A percentile compares a stretch with the other conserved stretches of the same genome.
Conservation (phyloP, 2,113 vertebrate genomes). For the Epinephelus cyanopodus region DNA sequence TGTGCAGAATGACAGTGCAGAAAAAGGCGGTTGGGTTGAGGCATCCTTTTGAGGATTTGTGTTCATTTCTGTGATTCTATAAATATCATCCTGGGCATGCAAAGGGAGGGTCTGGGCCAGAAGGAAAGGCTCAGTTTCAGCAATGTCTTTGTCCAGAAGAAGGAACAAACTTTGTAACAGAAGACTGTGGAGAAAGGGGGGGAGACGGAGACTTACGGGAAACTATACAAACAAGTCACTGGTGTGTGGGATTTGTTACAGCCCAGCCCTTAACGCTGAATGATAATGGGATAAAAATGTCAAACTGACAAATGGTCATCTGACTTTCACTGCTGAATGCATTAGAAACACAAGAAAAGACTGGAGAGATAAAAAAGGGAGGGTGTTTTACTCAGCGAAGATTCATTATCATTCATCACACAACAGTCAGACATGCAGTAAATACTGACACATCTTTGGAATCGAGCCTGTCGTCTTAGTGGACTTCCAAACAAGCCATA, state of each 20-base stretch:
- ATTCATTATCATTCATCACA: conserved; percentile 60
- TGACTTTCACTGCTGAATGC: conserved; percentile 26
- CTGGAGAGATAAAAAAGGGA: background rate
- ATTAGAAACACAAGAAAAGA: background rate
- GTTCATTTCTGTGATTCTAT: conserved; percentile 62
- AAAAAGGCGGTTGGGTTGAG: conserved; percentile 23
- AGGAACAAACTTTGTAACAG: conserved; percentile 40
- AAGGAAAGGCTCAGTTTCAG: conserved; percentile 53
- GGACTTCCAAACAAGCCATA: conserved; percentile 61
- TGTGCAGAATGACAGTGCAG: conserved; percentile 40
- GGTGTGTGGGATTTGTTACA: conserved; percentile 33
- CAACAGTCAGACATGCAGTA: conserved; percentile 45
- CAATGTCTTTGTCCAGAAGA: conserved; percentile 23
- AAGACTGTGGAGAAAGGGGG: background rate
- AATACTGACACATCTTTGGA: conserved; percentile 35
- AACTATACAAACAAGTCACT: conserved; percentile 25
- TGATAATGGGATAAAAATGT: conserved; percentile 57
- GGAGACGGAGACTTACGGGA: background rate
- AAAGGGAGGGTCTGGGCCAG: conserved; percentile 21
- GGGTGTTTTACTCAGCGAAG: conserved; percentile 25
- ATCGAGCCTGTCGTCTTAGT: conserved; percentile 29
- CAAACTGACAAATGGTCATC: conserved; percentile 55
- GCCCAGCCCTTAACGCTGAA: conserved; percentile 14
- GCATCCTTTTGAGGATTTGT: conserved; percentile 56
- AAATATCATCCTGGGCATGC: conserved; percentile 60